These are phyloP conservation scores for Peromyscus californicus DNA, from an alignment of 2,113 vertebrate genomes.

Conservation along the genomic window DNA sequence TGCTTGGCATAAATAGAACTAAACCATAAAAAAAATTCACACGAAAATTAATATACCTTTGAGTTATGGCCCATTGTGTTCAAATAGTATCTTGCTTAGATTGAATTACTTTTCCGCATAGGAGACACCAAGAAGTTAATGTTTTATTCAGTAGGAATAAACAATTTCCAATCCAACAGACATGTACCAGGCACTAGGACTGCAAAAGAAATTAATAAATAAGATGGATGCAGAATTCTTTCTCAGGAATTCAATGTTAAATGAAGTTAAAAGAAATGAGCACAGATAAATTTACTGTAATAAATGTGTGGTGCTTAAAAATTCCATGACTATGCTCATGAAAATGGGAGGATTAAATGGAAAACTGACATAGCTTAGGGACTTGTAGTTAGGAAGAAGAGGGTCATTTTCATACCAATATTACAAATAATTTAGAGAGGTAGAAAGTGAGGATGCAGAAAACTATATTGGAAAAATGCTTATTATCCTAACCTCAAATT, in stretches of 20 bases:
- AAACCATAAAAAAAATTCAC: conserved; percentile 71
- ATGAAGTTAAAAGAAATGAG: conserved; percentile 21
- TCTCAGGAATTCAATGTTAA: not conserved
- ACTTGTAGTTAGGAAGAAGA: not conserved
- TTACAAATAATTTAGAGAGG: not conserved
- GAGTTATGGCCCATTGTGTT: conserved; percentile 58
- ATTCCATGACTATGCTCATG: not conserved
- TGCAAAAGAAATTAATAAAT: conserved; percentile 50
- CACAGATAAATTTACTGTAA: not conserved
- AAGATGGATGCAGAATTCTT: not conserved
- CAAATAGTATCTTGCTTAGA: conserved; percentile 60
- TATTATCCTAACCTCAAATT: not conserved
- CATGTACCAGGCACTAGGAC: not conserved
- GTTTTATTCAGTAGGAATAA: conserved; percentile 71
- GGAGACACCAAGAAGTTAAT: conserved; percentile 65
- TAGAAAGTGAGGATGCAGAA: not conserved
- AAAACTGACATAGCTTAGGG: too few species aligned
- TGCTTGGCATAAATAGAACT: conserved; percentile 65
- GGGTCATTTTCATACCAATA: not conserved
- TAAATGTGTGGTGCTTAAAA: not conserved
- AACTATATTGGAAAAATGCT: not conserved
- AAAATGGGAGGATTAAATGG: not conserved
- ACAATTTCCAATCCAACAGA: conserved; percentile 46
- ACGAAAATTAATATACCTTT: conserved; percentile 75
- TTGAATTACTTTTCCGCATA: conserved; percentile 58